A percentile compares a stretch with the other conserved stretches of the same genome.
Conservation (phyloP, 2,113 vertebrate genomes). For the Manacus vitellinus region DNA sequence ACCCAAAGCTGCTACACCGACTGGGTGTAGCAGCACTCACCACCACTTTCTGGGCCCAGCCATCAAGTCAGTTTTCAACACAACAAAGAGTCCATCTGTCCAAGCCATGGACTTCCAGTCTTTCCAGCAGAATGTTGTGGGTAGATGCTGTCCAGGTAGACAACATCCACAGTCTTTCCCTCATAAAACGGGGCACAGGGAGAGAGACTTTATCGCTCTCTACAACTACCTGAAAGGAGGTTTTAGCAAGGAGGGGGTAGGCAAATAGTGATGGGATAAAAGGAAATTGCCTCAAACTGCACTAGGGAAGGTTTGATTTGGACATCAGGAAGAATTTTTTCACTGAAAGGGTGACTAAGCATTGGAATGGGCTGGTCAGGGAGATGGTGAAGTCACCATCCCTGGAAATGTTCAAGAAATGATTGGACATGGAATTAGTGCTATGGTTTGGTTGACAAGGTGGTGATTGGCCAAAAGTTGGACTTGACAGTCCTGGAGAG, state of each 20-base stretch:
- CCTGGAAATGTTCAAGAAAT: background rate
- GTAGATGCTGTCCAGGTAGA: background rate
- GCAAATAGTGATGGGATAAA: background rate
- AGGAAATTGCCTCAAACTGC: background rate
- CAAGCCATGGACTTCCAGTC: background rate
- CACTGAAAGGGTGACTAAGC: background rate
- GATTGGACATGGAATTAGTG: accelerated
- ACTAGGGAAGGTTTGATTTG: background rate
- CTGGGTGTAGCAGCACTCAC: background rate
- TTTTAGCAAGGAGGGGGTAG: background rate
- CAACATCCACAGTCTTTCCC: background rate
- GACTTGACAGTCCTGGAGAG: background rate
- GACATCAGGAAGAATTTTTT: background rate
- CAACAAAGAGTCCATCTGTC: background rate
- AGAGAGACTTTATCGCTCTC: background rate
- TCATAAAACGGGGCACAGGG: too few relatives aligned
- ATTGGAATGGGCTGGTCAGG: background rate
- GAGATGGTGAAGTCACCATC: background rate
- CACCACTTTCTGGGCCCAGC: background rate
- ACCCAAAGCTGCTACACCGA: too few relatives aligned
- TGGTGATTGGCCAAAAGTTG: background rate
- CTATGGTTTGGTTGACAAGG: background rate
- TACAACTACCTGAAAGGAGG: background rate
- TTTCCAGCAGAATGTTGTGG: background rate
- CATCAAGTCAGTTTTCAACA: background rate